These are phyloP conservation scores for Leptopilina clavipes DNA, from an alignment of 1,140 invertebrate genomes.

Conservation along the genomic window DNA sequence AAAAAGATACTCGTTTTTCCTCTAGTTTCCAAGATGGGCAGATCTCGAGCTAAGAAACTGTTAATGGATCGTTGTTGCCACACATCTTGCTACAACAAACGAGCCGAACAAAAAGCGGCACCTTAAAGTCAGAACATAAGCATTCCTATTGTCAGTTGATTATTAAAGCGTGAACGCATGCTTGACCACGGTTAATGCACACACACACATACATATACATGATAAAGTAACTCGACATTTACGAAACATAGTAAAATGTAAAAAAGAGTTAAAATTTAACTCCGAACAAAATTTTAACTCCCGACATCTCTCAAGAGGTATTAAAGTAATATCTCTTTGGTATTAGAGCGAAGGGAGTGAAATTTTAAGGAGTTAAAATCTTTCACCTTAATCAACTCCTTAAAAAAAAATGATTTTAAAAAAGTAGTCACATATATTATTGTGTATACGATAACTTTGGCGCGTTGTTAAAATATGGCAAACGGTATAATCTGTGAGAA, in stretches of 20 bases:
- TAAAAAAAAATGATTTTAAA: too few relatives aligned
- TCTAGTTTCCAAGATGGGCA: not conserved
- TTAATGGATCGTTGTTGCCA: slow-evolving; percentile 14
- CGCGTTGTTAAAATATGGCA: too few relatives aligned
- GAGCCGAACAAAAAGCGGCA: slow-evolving; percentile 22
- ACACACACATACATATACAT: too few relatives aligned
- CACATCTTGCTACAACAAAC: slow-evolving; percentile 24
- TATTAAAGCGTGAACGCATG: slow-evolving; percentile 3
- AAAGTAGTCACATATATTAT: not conserved
- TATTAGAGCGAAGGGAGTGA: too few relatives aligned
- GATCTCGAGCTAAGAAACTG: slow-evolving; percentile 9
- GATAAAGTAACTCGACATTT: not conserved
- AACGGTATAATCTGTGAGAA: slow-evolving; percentile 1
- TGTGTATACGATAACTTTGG: too few relatives aligned
- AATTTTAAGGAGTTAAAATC: too few relatives aligned
- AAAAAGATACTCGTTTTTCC: not conserved
- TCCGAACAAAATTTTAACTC: too few relatives aligned
- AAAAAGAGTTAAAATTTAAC: too few relatives aligned
- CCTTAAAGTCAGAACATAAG: not conserved
- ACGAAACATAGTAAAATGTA: not conserved
- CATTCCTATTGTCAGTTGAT: slow-evolving; percentile 26
- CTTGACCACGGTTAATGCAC: slow-evolving; percentile 12
- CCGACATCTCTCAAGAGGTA: too few relatives aligned
- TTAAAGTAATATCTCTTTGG: too few relatives aligned
- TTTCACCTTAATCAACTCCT: too few relatives aligned